Evolutionary conservation across 2,888 invertebrate genomes (phyloP), one percentile per base, ranked within the genome.

Genomic region (Drosophila merina): DNA sequence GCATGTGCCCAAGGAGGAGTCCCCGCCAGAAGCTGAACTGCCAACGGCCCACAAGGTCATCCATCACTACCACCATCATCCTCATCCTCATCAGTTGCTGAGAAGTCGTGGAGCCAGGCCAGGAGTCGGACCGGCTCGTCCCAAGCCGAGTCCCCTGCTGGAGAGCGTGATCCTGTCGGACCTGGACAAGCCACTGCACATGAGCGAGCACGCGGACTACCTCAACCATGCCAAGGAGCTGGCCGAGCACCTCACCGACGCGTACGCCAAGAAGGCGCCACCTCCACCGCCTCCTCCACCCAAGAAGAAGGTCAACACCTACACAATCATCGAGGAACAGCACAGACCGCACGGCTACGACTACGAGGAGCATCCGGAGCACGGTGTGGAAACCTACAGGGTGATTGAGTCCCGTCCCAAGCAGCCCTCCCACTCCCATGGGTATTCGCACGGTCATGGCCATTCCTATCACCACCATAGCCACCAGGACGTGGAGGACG

Each of bases 91-190:
- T 49, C 73, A 63, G 70, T 28, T 67, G n/a, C 30, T 7, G 1
- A 26, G 67, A 2, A 26, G 38, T 3, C 69, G 49, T 2, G 36
- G 36, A 2, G 36, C 36, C 5, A 36, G 0, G 30, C 45, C 14
- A 14, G 20, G 20, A 12, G 14, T 14, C 6, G 42, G 42, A 0
- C 31, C 48, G 7, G 26, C 64, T 0, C 67, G 67, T 5, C 40
- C 49, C 4, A 76, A 71, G 59, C 73, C 56, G 3, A 82, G 72
- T 62, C 86, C 78, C 1, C 42, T 89, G 31, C 70, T 85, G 48
- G 89, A 88, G 54, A 88, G 77, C 52, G 71, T 83, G 4, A 76
- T 89, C 42, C 55, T 89, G 6, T 74, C 88, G 1, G 88, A 89
- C 38, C 55, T 82, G 62, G 80, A 88, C 57, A 89, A 77, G 45